Evolutionary conservation across 2,113 vertebrate genomes (phyloP).

Genomic region (Cyanoliseus patagonus): DNA sequence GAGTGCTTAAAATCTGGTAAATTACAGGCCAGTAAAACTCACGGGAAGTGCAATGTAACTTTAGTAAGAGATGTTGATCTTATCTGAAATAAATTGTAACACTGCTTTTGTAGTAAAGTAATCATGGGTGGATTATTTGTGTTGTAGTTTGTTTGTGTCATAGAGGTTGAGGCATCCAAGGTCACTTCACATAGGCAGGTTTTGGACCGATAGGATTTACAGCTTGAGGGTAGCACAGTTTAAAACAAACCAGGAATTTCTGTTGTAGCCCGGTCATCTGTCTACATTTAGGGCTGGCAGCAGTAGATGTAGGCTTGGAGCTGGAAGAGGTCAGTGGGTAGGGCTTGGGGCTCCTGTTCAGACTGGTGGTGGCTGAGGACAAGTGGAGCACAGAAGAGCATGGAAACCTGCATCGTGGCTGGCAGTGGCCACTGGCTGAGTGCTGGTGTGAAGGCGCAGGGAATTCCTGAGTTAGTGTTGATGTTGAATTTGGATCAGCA

Average conservation of each 20-base stretch:
- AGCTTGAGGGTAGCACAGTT: not conserved
- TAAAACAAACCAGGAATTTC: not conserved
- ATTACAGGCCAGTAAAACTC: not conserved
- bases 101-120: not conserved
- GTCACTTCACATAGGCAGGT: not conserved
- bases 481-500: not conserved
- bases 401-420: fast-evolving
- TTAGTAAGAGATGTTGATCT: not conserved
- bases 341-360: not conserved
- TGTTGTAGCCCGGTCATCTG: not conserved
- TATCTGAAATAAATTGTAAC: not conserved
- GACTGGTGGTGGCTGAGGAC: not conserved
- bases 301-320: not conserved
- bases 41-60: not conserved
- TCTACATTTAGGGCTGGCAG: not conserved
- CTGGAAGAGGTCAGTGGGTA: not conserved
- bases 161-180: not conserved
- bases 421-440: fast-evolving
- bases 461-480: not conserved
- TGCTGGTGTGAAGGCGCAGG: fast-evolving
- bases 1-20: not conserved
- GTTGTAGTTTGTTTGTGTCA: not conserved
- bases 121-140: not conserved
- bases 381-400: not conserved
- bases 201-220: not conserved